Conservation (phyloP, 2,888 invertebrate species). For the Incurvaria masculella region DNA sequence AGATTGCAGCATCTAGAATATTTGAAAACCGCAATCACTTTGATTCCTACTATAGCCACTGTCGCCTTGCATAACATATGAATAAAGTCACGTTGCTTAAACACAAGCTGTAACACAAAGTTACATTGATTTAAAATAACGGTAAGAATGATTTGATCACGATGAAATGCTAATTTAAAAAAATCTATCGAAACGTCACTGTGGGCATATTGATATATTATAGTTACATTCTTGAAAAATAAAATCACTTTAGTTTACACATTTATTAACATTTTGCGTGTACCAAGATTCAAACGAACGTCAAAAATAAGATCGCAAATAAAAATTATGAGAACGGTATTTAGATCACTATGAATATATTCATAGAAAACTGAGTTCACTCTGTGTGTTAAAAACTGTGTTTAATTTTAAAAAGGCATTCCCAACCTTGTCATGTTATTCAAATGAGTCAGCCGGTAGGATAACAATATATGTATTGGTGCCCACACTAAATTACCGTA, state of each 20-base stretch:
- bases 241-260: too few species aligned
- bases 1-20: too few species aligned
- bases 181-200: background rate
- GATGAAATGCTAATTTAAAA: background rate
- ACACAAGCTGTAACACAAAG: constrained; percentile 1
- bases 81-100: constrained; percentile 1
- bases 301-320: background rate
- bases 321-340: background rate
- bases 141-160: constrained; percentile 1
- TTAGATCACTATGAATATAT: too few species aligned
- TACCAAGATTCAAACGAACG: background rate
- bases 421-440: background rate
- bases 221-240: background rate
- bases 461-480: too few species aligned
- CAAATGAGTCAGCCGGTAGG: background rate
- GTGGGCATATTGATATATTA: background rate
- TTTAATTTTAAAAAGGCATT: background rate
- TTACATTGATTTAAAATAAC: constrained; percentile 4
- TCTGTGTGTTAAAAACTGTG: too few species aligned
- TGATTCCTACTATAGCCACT: too few species aligned
- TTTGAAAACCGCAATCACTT: too few species aligned
- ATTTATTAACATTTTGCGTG: background rate
- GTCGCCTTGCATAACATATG: too few species aligned
- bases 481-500: background rate
- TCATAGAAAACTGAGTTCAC: too few species aligned